Evolutionary conservation across 2,888 invertebrate genomes (phyloP), one percentile per base, ranked within the genome.

Genomic region (Phyllotreta cruciferae): DNA sequence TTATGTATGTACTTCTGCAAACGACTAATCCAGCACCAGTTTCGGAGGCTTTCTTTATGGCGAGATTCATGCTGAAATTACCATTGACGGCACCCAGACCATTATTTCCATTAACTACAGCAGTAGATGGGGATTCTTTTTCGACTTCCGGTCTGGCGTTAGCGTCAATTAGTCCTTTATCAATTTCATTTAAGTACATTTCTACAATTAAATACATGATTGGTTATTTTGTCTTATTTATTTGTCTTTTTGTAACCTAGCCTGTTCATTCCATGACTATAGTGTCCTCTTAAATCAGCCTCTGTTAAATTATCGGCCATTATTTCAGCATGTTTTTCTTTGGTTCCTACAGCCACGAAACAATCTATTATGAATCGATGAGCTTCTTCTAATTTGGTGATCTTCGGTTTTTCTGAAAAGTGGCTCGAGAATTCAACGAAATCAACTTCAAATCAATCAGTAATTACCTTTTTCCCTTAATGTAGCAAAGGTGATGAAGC

Each of bases 191-290:
- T 2, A 90, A 83, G 78, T 91, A 91, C 84, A 88, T 85, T 64
- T 87, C 87, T 80, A 62, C n/a, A n/a, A n/a, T n/a, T n/a, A n/a
- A n/a, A n/a, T n/a, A n/a, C n/a, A n/a, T n/a, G 1, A 35, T 2
- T 9, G 34, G 24, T 34, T 37, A 58, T 52, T 47, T 63, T 44
- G 42, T 35, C 7, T 6, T 24, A 36, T 49, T 39, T 47, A 47
- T n/a, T 37, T 42, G n/a, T 8, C 5, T 9, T 36, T 35, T 11
- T 53, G 47, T 69, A 74, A 81, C 80, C 78, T 67, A 90, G 77
- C 73, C 90, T 78, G 74, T 90, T 90, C 73, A 91, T 82, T 4
- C 91, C 91, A 75, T 91, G 90, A 72, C 89, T 90, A 76, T 85
- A 89, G 74, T 90, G 89, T 0, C 90, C 90, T 57, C 88, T 79